phyloP scores from a whole-genome alignment of 2,888 invertebrate species.

The Daptonema setosum region DNA sequence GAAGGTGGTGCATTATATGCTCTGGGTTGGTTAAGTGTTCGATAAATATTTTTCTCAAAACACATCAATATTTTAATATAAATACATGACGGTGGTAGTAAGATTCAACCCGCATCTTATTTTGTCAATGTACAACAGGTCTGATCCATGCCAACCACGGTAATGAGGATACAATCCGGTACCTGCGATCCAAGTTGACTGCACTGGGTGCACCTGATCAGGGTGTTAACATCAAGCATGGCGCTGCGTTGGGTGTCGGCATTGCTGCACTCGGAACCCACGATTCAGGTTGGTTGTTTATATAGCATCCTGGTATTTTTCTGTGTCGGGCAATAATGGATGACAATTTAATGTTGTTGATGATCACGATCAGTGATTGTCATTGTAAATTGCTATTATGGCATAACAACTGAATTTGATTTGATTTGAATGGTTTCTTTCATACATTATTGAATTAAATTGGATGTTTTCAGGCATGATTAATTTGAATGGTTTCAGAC shows the following conservation, averaged over 20 bases:
- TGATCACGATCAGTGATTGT: constrained; percentile 6
- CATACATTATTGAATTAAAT: too few species aligned
- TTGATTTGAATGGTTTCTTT: too few species aligned
- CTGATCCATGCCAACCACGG: constrained; percentile 98
- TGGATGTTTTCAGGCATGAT: too few species aligned
- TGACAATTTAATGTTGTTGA: neutral
- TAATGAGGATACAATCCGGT: constrained; percentile 60
- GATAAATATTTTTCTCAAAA: neutral
- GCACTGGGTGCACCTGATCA: neutral
- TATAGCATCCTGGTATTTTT: neutral
- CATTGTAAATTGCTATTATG: too few species aligned
- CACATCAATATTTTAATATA: neutral
- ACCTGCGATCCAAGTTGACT: constrained; percentile 75
- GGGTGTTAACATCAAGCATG: constrained; percentile 44
- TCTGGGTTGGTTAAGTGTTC: constrained; percentile 32
- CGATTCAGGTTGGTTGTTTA: constrained; percentile 30
- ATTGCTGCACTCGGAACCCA: constrained; percentile 88
- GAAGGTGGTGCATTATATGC: constrained; percentile 51
- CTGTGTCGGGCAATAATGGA: neutral
- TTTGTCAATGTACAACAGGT: constrained; percentile 35
- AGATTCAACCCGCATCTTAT: neutral
- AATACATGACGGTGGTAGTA: too few species aligned
- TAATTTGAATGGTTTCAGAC: too few species aligned
- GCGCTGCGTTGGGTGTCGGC: constrained; percentile 62
- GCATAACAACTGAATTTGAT: too few species aligned